Percentiles rank a stretch among this genome's conserved stretches.
Conservation (phyloP, 2,113 vertebrate species). For the Cebidichthys violaceus region DNA sequence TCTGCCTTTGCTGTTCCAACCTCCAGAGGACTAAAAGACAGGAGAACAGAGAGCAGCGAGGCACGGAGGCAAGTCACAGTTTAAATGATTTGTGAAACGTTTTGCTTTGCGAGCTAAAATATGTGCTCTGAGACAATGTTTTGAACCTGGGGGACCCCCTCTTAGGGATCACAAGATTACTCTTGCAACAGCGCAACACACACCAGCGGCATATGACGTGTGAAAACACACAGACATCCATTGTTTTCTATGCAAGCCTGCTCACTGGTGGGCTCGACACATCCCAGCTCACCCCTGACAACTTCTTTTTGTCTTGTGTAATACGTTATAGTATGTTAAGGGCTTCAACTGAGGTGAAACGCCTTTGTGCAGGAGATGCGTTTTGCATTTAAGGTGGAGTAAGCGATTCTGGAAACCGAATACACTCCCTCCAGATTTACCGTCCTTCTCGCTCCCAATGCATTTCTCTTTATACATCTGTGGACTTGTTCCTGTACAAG, state of each 20-base stretch:
- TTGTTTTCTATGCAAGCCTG: not conserved
- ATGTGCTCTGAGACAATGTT: not conserved
- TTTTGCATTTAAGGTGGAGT: not conserved
- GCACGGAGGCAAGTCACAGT: constrained; percentile 32
- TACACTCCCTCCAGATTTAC: not conserved
- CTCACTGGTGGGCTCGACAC: too few species aligned
- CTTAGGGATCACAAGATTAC: not conserved
- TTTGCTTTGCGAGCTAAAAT: not conserved
- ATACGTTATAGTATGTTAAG: too few species aligned
- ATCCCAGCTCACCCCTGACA: not conserved
- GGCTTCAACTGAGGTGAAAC: too few species aligned
- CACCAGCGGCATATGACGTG: not conserved
- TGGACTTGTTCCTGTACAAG: not conserved
- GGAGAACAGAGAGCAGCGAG: constrained; percentile 54
- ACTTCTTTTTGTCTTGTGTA: too few species aligned
- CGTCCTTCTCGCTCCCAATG: not conserved
- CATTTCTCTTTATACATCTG: not conserved
- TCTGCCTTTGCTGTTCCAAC: constrained; percentile 35
- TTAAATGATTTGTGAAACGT: not conserved
- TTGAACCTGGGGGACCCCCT: not conserved
- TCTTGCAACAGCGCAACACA: constrained; percentile 17
- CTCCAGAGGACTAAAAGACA: constrained; percentile 53
- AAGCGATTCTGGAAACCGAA: not conserved
- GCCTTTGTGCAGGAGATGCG: not conserved
- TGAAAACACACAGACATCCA: not conserved